Conservation (phyloP, 2,113 vertebrate species). For the Istiophorus platypterus region DNA sequence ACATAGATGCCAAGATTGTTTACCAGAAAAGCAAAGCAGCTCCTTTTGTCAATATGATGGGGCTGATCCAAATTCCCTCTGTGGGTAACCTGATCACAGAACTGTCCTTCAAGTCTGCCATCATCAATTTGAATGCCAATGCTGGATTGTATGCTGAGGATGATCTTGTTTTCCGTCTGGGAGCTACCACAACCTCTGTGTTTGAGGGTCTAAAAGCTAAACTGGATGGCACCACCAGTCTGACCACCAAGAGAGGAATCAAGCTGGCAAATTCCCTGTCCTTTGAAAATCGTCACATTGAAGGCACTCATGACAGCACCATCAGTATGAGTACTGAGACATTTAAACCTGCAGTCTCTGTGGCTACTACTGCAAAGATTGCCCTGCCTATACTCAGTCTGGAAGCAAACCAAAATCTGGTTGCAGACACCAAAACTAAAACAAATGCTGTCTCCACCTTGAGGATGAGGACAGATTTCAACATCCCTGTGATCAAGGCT, state of each 20-base stretch:
- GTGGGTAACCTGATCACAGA: constrained; percentile 90
- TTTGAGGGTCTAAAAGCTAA: constrained; percentile 88
- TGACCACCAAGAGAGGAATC: constrained; percentile 89
- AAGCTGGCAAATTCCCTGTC: constrained; percentile 91
- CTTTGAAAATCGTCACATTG: constrained; percentile 85
- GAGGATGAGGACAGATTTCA: constrained; percentile 84
- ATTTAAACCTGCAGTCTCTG: constrained; percentile 79
- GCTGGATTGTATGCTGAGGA: constrained; percentile 88
- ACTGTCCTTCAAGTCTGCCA: constrained; percentile 91
- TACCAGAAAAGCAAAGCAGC: constrained; percentile 88
- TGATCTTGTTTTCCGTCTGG: constrained; percentile 88
- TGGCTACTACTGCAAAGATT: constrained; percentile 83
- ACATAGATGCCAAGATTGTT: constrained; percentile 86
- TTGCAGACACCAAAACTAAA: constrained; percentile 87
- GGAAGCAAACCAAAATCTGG: constrained; percentile 89
- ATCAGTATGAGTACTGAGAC: constrained; percentile 85
- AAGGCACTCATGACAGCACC: constrained; percentile 89
- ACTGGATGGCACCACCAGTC: constrained; percentile 90
- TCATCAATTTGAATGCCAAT: constrained; percentile 89
- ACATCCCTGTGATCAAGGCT: constrained; percentile 79
- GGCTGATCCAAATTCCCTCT: constrained; percentile 81
- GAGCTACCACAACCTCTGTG: constrained; percentile 87
- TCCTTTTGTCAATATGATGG: constrained; percentile 77
- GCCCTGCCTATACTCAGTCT: constrained; percentile 81
- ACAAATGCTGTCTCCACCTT: constrained; percentile 84